Conservation (phyloP, 2,888 invertebrate genomes). For the Sinhomidia bicolor region DNA sequence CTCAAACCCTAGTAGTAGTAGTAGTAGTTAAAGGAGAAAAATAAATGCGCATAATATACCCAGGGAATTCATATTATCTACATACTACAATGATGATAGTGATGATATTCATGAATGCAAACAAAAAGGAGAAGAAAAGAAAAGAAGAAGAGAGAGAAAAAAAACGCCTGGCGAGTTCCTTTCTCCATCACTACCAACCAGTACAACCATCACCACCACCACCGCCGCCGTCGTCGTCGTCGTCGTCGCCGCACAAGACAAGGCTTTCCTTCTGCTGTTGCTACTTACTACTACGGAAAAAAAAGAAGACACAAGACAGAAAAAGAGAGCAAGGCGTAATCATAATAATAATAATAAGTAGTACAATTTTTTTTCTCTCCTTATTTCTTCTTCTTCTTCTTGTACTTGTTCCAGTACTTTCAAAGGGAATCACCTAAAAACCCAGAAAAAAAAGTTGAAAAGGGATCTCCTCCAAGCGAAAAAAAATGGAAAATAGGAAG, state of each 20-base stretch:
- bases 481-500: slow-evolving; percentile 32
- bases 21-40: neutral
- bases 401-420: slow-evolving; percentile 22
- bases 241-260: neutral
- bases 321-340: slow-evolving; percentile 11
- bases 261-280: neutral
- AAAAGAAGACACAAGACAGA: neutral
- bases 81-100: slow-evolving; percentile 6
- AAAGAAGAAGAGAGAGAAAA: neutral
- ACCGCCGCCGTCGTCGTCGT: neutral
- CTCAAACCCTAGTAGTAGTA: neutral
- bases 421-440: slow-evolving; percentile 45
- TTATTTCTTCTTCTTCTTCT: neutral
- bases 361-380: neutral
- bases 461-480: slow-evolving; percentile 31
- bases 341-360: neutral
- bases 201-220: slow-evolving; percentile 7
- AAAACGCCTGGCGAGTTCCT: slow-evolving; percentile 16
- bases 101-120: slow-evolving; percentile 65
- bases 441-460: slow-evolving; percentile 29
- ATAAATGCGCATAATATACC: slow-evolving; percentile 45
- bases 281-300: too few relatives aligned
- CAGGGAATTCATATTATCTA: slow-evolving; percentile 19
- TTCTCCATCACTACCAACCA: neutral
- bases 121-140: slow-evolving; percentile 4